Base-by-base conservation (phyloP, 2,888 invertebrate species). In the Mylabris sibirica region DNA sequence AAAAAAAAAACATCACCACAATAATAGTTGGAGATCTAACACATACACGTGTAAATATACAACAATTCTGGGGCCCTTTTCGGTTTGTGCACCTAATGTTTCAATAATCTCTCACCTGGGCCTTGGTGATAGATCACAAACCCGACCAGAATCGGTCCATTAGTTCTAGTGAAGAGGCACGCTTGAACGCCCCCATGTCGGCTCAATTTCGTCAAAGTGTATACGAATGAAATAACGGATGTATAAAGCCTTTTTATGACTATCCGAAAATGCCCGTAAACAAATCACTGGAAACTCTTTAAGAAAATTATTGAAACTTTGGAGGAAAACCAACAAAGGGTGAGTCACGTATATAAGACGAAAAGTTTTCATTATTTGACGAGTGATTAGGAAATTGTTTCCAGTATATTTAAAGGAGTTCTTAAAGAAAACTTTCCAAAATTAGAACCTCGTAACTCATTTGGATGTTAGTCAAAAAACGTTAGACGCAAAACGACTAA, bases 101-200 rank as follows among this genome's bases (percentile, higher is more conserved):
- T 76, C 76, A 49, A 70, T 77, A 78, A 77, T 75, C 75, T 74
- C 57, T 69, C 74, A 74, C 74, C 75, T 74, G 76, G 77, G 73
- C 75, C 70, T 49, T 20, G 11, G 49, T 49, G 20, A 20, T 49
- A 20, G 49, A 49, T 49, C 49, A 49, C 20, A 75, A 74, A 38
- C 22, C 72, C 67, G 75, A 49, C 49, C 73, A 68, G 74, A 78
- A 74, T 78, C 80, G 82, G 81, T 82, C 83, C 83, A 84, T 83
- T 84, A 84, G 81, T 70, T 77, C 72, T 74, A 75, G 74, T 73
- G 77, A 74, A 80, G 81, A 77, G 80, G 77, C 79, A 82, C 82
- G 83, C 84, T 80, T 78, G 82, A 82, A 83, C 84, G 84, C 84
- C 49, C 49, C 79, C 82, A 74, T 80, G 83, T 83, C 83, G 81